A percentile compares a stretch with the other conserved stretches of the same genome.
Conservation (phyloP, 1,140 invertebrate species). For the Drosophila melanogaster region Release_6_plus_ISO1_MT NT_033777.3:26394501-26395000, state of each 20-base stretch:
- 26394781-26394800: slow-evolving; percentile 81
- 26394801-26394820: slow-evolving; percentile 79
- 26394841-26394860: slow-evolving; percentile 35
- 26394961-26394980: slow-evolving; percentile 32
- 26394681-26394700: background rate
- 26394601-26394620: slow-evolving; percentile 82
- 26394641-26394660: slow-evolving; percentile 71
- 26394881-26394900: background rate
- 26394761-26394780: slow-evolving; percentile 81
- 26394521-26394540: slow-evolving; percentile 72
- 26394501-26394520: slow-evolving; percentile 81
- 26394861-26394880: background rate
- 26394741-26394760: slow-evolving; percentile 75
- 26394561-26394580: slow-evolving; percentile 71
- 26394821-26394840: slow-evolving; percentile 78
- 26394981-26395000: slow-evolving; percentile 59
- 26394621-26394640: slow-evolving; percentile 80
- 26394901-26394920: slow-evolving; percentile 19
- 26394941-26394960: slow-evolving; percentile 37
- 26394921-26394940: slow-evolving; percentile 23
- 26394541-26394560: slow-evolving; percentile 47
- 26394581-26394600: slow-evolving; percentile 46
- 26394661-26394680: slow-evolving; percentile 11
- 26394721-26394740: slow-evolving; percentile 17
- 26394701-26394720: slow-evolving; percentile 9